Percentiles rank a stretch among this genome's conserved stretches.
Evolutionary conservation across 2,113 vertebrate genomes (phyloP).

Genomic region (Pipa parva): DNA sequence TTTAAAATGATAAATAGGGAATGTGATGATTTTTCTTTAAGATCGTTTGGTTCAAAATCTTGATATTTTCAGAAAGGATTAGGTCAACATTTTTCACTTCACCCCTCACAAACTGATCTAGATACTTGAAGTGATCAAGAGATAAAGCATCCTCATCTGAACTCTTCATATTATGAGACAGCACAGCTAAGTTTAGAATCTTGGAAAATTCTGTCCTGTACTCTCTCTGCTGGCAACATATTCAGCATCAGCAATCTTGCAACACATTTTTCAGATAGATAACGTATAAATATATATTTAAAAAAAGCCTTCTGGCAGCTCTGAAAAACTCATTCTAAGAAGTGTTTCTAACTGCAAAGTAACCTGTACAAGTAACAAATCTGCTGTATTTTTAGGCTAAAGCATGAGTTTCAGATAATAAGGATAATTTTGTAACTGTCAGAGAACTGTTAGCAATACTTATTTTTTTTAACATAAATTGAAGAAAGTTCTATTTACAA

Average conservation of each 20-base stretch:
- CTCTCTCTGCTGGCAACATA: background rate
- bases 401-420: too few relatives aligned
- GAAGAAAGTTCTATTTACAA: background rate
- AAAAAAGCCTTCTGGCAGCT: constrained; percentile 13
- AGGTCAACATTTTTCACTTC: background rate
- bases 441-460: too few relatives aligned
- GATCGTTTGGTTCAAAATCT: background rate
- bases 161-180: constrained; percentile 3
- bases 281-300: constrained; percentile 30
- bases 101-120: background rate
- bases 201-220: background rate
- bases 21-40: background rate
- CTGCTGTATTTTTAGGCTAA: too few relatives aligned
- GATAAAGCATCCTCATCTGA: constrained; percentile 17
- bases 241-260: background rate
- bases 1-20: background rate
- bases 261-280: constrained; percentile 3
- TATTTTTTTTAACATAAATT: too few relatives aligned
- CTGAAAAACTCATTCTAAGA: background rate
- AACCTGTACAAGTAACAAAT: too few relatives aligned
- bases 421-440: too few relatives aligned
- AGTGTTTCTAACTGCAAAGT: too few relatives aligned
- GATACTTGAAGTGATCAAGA: background rate
- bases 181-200: constrained; percentile 8
- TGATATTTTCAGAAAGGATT: background rate